phyloP scores from a whole-genome alignment of 2,113 vertebrate genomes.

The Stigmatopora argus region DNA sequence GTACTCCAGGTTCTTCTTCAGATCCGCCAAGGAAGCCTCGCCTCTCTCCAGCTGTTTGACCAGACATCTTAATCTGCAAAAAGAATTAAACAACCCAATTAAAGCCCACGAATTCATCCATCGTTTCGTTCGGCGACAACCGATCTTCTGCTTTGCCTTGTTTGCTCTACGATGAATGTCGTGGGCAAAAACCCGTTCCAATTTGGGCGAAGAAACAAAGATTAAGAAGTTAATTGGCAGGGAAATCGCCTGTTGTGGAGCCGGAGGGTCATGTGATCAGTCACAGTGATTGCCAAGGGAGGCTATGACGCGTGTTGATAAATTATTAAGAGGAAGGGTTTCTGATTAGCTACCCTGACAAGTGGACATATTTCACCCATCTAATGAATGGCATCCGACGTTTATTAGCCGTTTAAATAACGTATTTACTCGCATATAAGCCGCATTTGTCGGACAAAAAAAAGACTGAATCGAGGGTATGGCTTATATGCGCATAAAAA shows the following conservation, averaged over 20 bases:
- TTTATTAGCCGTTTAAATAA: not conserved
- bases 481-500: no score
- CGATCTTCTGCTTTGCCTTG: constrained; percentile 22
- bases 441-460: no score
- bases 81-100: constrained; percentile 39
- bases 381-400: not conserved
- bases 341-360: constrained; percentile 36
- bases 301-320: constrained; percentile 31
- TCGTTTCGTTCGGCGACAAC: constrained; percentile 23
- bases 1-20: constrained; percentile 98
- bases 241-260: constrained; percentile 15
- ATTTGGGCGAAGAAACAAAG: constrained; percentile 1
- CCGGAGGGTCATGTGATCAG: constrained; percentile 34
- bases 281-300: constrained; percentile 44
- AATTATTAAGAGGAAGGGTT: constrained; percentile 51
- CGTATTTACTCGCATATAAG: no score
- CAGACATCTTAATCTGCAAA: constrained; percentile 83
- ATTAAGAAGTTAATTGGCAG: constrained; percentile 10
- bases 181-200: no score
- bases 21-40: constrained; percentile 87
- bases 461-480: no score
- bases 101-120: constrained; percentile 39
- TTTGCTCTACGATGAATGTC: not conserved
- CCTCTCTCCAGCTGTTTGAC: constrained; percentile 95
- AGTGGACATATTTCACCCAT: not conserved